A percentile compares a stretch with the other conserved stretches of the same genome.
phyloP scores from a whole-genome alignment of 2,888 invertebrate genomes.

The Hofmannophila pseudospretella region DNA sequence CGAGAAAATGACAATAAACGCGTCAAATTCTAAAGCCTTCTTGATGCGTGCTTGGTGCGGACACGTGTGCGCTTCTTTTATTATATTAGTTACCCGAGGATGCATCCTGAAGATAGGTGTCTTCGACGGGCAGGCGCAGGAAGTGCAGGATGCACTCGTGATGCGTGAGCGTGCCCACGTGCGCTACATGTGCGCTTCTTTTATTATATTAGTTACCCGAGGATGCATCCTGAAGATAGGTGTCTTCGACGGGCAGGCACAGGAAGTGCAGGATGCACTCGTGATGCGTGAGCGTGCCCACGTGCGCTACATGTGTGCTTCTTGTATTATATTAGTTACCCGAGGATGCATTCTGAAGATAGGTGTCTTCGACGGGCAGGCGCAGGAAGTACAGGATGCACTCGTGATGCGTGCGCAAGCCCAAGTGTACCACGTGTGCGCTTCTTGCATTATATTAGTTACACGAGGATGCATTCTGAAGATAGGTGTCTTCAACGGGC shows the following conservation, averaged over 20 bases:
- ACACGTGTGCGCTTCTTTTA: too few relatives aligned
- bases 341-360: conserved; percentile 90
- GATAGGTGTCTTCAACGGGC: conserved; percentile 99
- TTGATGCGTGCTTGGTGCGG: conserved; percentile 99
- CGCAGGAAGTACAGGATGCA: conserved; percentile 98
- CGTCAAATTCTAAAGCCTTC: too few relatives aligned
- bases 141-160: conserved; percentile 99
- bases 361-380: conserved; percentile 99
- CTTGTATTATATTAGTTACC: too few relatives aligned
- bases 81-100: conserved; percentile 81
- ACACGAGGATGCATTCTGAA: conserved; percentile 92
- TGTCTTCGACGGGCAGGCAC: conserved; percentile 98
- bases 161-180: conserved; percentile 94
- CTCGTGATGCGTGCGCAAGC: conserved; percentile 99
- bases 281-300: conserved; percentile 94
- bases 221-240: conserved; percentile 93
- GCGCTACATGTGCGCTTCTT: too few relatives aligned
- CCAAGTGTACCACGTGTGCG: too few relatives aligned
- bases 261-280: conserved; percentile 99
- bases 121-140: conserved; percentile 97
- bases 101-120: conserved; percentile 96
- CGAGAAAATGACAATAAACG: too few relatives aligned
- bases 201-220: too few relatives aligned
- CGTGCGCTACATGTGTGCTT: too few relatives aligned
- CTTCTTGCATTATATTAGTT: too few relatives aligned